Percentiles rank a stretch among this genome's conserved stretches.
Evolutionary conservation across 2,113 vertebrate species (phyloP).

Genomic region (Cebus imitator): DNA sequence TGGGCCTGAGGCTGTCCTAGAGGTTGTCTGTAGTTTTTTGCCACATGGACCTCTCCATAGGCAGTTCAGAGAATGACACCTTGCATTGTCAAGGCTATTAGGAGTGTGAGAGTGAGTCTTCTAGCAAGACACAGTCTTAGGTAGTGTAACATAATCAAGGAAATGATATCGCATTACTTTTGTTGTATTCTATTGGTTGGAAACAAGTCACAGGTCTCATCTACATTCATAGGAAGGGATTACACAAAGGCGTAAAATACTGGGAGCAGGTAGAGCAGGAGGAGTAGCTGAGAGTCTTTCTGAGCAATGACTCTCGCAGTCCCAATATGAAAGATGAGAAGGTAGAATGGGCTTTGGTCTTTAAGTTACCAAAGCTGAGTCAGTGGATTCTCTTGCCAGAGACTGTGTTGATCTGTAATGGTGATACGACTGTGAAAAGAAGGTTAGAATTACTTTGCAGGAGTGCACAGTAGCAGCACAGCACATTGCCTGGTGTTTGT

Average conservation of each 20-base stretch:
- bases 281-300: not conserved
- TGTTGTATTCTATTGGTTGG: not conserved
- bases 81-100: not conserved
- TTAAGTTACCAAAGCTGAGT: not conserved
- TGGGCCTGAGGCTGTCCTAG: not conserved
- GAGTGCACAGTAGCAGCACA: not conserved
- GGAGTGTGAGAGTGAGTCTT: not conserved
- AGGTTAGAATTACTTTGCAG: not conserved
- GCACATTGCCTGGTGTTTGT: not conserved
- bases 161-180: not conserved
- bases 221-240: not conserved
- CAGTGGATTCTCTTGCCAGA: not conserved
- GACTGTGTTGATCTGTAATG: not conserved
- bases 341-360: not conserved
- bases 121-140: not conserved
- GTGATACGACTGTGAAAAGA: not conserved
- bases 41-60: not conserved
- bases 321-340: not conserved
- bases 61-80: not conserved
- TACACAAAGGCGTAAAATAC: not conserved
- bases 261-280: not conserved
- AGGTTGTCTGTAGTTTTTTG: not conserved
- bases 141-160: not conserved
- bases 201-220: conserved; percentile 1
- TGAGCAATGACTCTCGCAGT: not conserved